Base-by-base conservation (phyloP, 2,113 vertebrate genomes). In the Mastomys coucha region DNA sequence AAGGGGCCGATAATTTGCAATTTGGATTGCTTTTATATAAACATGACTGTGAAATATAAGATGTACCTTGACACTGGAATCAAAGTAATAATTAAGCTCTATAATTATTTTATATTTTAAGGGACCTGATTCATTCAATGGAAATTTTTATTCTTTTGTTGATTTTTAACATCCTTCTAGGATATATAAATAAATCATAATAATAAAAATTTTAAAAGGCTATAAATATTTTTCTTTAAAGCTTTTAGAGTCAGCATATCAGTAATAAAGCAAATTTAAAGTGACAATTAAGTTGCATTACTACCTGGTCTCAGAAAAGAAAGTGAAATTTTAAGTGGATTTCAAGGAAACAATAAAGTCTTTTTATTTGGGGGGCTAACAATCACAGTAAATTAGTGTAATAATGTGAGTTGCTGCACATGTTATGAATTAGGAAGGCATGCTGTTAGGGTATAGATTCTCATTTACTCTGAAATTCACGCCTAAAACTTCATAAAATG, bases 41-140 rank as follows among this genome's bases (percentile, higher is more conserved):
- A 96, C 94, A 88, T n/a, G 81, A 86, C 95, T 97, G 92, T 89
- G 89, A 95, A 97, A 94, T 77, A 85, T 89, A 96, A 94, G 91
- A 89, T 88, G 45, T 84, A 87, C 82, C 75, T 95, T 90, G 94
- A 95, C 81, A 69, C 95, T 73, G 89, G 85, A 92, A 70, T 89
- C 76, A 97, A 96, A 93, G 67, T 89, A 96, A 49, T 89, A 94
- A 97, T 97, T 97, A 97, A 93, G 45, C 45, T 95, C 82, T 91
- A 22, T 77, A 94, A 91, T 96, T 95, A 95, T 82, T 67, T 89
- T 89, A 24, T 94, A n/a, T 93, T 97, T 97, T 89, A 96, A 97
- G 89, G 45, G 45, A 12, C 75, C 69, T 86, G 75, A 82, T 97
- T 91, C 56, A 81, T 90, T 96, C 92, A n/a, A 20, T 39, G 26